Percentiles rank a stretch among this genome's conserved stretches.
Conservation (phyloP, 64 coral and sea anemone species). For the Porites lutea region DNA sequence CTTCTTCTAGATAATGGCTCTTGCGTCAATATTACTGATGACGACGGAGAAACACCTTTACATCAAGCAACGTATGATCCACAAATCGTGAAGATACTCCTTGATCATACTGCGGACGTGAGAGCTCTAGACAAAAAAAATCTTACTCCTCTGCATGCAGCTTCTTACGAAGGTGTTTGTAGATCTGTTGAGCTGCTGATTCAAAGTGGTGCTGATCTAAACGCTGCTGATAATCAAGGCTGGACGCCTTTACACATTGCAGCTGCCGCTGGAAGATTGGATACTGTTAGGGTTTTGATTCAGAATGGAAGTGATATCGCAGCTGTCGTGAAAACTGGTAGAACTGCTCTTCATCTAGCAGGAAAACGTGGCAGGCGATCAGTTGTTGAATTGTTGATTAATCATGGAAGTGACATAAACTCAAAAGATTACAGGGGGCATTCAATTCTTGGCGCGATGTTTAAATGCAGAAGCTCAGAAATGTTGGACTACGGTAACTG, state of each 20-base stretch:
- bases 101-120: conserved; percentile 10
- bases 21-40: not conserved
- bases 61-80: not conserved
- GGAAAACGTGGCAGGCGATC: not conserved
- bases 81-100: not conserved
- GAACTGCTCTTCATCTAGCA: not conserved
- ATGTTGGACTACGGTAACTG: not conserved
- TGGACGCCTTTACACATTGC: not conserved
- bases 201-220: conserved; percentile 67
- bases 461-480: no score
- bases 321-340: not conserved
- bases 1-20: conserved; percentile 26
- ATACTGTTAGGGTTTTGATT: not conserved
- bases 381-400: not conserved
- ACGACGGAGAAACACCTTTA: conserved; percentile 11
- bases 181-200: conserved; percentile 28
- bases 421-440: not conserved
- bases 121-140: not conserved
- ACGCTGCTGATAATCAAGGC: conserved; percentile 20
- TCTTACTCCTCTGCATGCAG: conserved; percentile 30
- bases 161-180: conserved; percentile 8
- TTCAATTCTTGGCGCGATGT: not conserved
- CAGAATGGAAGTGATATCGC: not conserved
- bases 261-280: not conserved
- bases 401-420: not conserved